phyloP scores from a whole-genome alignment of 2,797 vertebrate genomes.

The Rhabdomys pumilio region DNA sequence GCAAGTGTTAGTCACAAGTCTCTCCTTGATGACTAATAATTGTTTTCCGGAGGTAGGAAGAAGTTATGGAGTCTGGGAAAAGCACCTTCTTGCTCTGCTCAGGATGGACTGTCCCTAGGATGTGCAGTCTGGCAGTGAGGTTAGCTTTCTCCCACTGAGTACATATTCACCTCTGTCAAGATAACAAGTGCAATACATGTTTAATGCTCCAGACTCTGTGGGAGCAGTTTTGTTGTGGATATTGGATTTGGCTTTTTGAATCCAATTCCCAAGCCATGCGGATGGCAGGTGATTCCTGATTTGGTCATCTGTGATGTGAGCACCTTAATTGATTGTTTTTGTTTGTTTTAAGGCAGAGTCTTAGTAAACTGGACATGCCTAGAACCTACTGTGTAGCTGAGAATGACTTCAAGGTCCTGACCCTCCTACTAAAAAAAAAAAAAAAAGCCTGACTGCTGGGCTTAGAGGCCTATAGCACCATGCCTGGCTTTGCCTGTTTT shows the following conservation, averaged over 20 bases:
- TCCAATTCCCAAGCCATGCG: neutral
- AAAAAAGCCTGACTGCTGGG: neutral
- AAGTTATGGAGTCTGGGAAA: constrained; percentile 5
- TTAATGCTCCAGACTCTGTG: neutral
- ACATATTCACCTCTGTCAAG: neutral
- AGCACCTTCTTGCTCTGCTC: neutral
- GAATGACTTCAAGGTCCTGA: neutral
- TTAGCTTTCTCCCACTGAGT: neutral
- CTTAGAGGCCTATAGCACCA: neutral
- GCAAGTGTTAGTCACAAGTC: constrained; percentile 17
- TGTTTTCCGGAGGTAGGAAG: neutral
- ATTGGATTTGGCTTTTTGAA: neutral
- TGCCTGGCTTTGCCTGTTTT: neutral
- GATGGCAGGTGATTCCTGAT: constrained; percentile 76
- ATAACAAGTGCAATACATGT: neutral
- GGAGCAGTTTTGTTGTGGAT: neutral
- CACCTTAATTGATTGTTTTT: constrained; percentile 65
- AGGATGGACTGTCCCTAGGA: neutral
- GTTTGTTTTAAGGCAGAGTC: constrained; percentile 65
- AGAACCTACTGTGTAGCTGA: neutral
- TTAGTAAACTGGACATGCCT: neutral
- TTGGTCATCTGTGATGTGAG: constrained; percentile 63
- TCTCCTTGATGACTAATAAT: constrained; percentile 63
- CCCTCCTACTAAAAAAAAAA: too few relatives aligned
- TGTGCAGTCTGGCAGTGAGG: neutral